A percentile compares a stretch with the other conserved stretches of the same genome.
Conservation (phyloP, 92 coral and sea anemone species). For the Chrysogorgia sp. region DNA sequence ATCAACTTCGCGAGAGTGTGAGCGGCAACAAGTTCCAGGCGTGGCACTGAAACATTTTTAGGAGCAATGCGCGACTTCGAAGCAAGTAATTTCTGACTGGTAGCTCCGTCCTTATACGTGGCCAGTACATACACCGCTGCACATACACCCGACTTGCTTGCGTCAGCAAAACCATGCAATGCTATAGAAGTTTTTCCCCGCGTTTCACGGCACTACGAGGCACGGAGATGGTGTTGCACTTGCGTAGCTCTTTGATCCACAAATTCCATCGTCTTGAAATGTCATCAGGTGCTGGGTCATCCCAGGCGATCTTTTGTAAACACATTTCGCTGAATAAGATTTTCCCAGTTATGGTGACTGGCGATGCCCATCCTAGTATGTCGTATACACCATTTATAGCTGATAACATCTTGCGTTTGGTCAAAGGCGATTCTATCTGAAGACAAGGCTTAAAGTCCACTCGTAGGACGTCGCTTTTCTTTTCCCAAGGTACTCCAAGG, state of each 20-base stretch:
- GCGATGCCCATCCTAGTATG: conserved; percentile 61
- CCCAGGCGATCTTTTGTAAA: conserved; percentile 8
- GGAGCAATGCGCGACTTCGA: conserved; percentile 17
- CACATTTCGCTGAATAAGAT: no score
- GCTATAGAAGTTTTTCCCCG: background rate
- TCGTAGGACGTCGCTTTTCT: background rate
- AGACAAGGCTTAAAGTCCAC: conserved; percentile 13
- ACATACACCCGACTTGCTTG: conserved; percentile 25
- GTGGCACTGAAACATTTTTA: background rate
- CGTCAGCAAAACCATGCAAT: conserved; percentile 18
- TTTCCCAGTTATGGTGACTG: conserved; percentile 21
- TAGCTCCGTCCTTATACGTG: background rate
- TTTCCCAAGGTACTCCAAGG: conserved; percentile 28
- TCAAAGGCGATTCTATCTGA: conserved; percentile 22
- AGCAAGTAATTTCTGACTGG: conserved; percentile 1
- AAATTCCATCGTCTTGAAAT: background rate
- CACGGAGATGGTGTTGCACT: background rate
- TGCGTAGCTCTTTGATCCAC: conserved; percentile 19
- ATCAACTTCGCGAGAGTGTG: conserved; percentile 23
- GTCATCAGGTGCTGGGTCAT: background rate
- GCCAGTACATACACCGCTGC: conserved; percentile 17
- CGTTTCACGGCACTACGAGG: background rate
- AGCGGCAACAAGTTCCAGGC: conserved; percentile 34
- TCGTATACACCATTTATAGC: conserved; percentile 64
- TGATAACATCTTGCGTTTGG: conserved; percentile 70